These are phyloP conservation scores for Spodoptera exigua DNA, from an alignment of 2,888 invertebrate species.

Conservation along the genomic window DNA sequence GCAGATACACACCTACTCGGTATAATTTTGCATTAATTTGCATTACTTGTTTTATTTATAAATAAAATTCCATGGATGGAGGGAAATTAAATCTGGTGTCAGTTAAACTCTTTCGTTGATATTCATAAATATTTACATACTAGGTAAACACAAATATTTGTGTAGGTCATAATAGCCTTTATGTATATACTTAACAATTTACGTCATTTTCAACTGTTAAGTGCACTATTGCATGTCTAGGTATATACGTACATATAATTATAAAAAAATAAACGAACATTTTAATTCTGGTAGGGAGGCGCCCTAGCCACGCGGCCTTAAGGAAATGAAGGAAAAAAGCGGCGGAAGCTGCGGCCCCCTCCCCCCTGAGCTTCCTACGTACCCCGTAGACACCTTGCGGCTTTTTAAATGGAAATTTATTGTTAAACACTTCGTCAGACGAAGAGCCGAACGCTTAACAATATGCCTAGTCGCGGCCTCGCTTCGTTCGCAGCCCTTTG, in stretches of 20 bases:
- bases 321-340: constrained; percentile 89
- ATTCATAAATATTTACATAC: constrained; percentile 12
- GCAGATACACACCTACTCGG: constrained; percentile 20
- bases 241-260: constrained; percentile 61
- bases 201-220: constrained; percentile 37
- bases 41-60: constrained; percentile 33
- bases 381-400: constrained; percentile 74
- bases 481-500: constrained; percentile 60
- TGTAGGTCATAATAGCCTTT: constrained; percentile 24
- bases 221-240: constrained; percentile 61
- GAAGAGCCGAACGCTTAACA: constrained; percentile 71
- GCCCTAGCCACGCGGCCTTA: constrained; percentile 82
- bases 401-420: constrained; percentile 90
- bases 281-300: constrained; percentile 83
- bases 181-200: constrained; percentile 14
- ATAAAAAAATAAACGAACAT: constrained; percentile 75
- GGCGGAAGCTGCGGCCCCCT: constrained; percentile 80
- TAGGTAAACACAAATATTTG: constrained; percentile 25
- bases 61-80: constrained; percentile 28
- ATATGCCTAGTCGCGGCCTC: constrained; percentile 75
- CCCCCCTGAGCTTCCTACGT: constrained; percentile 51
- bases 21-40: constrained; percentile 48
- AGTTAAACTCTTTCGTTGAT: constrained; percentile 21
- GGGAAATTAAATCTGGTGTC: constrained; percentile 11
- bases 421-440: constrained; percentile 88